These are phyloP conservation scores for Hydrolagus colliei DNA, from an alignment of 2,797 vertebrate genomes.

Conservation along the genomic window DNA sequence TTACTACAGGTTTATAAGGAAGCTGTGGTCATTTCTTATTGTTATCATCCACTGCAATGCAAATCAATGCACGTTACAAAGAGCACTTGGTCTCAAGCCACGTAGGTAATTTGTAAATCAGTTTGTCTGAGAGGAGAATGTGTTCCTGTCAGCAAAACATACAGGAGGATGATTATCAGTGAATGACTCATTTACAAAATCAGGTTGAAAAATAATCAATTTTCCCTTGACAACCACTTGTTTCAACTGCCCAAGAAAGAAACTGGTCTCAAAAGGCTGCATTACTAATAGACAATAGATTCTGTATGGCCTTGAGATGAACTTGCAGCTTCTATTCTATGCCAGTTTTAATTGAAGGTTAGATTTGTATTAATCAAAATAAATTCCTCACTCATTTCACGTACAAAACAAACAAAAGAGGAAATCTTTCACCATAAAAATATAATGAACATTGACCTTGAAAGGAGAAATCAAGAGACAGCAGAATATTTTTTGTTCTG, in stretches of 20 bases:
- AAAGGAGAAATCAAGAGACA: neutral
- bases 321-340: neutral
- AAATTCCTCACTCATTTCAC: constrained; percentile 2
- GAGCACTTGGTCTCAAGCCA: neutral
- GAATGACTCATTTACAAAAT: constrained; percentile 23
- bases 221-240: constrained; percentile 18
- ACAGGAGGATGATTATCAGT: constrained; percentile 3
- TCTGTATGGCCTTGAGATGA: constrained; percentile 14
- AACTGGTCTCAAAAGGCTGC: neutral
- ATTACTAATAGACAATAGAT: neutral
- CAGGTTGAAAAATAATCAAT: constrained; percentile 6
- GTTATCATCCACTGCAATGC: neutral
- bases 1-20: neutral
- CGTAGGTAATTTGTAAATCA: neutral
- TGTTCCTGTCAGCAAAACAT: constrained; percentile 9
- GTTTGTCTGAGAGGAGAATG: neutral
- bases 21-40: neutral
- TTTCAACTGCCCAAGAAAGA: neutral
- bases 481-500: too few species aligned
- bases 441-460: constrained; percentile 6
- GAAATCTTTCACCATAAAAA: constrained; percentile 16
- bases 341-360: neutral
- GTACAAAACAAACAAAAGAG: neutral
- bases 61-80: neutral
- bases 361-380: constrained; percentile 17